Evolutionary conservation across 2,888 invertebrate species (phyloP).

Genomic region (Cistogaster globosa): DNA sequence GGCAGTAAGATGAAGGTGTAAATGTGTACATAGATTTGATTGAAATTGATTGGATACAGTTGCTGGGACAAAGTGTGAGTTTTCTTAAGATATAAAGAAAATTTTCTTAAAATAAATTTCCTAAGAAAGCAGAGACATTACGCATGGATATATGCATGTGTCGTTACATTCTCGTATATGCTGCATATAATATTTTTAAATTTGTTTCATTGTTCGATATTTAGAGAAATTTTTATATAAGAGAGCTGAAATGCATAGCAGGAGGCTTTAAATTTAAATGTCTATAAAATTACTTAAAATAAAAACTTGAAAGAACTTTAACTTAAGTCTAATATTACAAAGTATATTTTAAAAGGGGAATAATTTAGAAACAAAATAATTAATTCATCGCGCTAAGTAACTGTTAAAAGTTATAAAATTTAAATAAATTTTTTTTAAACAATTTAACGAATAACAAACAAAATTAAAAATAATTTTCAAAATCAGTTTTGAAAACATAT

Average conservation of each 20-base stretch:
- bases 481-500: not conserved
- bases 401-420: too few species aligned
- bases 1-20: not conserved
- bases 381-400: too few species aligned
- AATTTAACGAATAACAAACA: too few species aligned
- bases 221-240: not conserved
- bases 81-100: slow-evolving; percentile 70
- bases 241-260: too few species aligned
- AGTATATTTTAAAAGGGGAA: not conserved
- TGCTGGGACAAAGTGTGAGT: slow-evolving; percentile 74
- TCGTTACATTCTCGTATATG: not conserved
- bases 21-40: slow-evolving; percentile 73
- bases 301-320: not conserved
- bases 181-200: not conserved
- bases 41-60: slow-evolving; percentile 80
- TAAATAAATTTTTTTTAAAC: too few species aligned
- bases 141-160: slow-evolving; percentile 62
- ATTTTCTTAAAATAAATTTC: slow-evolving; percentile 59
- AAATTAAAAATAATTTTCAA: too few species aligned
- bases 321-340: not conserved
- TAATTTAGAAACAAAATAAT: not conserved
- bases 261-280: too few species aligned
- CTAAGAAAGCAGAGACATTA: slow-evolving; percentile 39
- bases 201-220: not conserved
- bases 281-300: too few species aligned